These are phyloP conservation scores for Heliconius charithonia DNA, from an alignment of 2,888 invertebrate species.

Conservation along the genomic window DNA sequence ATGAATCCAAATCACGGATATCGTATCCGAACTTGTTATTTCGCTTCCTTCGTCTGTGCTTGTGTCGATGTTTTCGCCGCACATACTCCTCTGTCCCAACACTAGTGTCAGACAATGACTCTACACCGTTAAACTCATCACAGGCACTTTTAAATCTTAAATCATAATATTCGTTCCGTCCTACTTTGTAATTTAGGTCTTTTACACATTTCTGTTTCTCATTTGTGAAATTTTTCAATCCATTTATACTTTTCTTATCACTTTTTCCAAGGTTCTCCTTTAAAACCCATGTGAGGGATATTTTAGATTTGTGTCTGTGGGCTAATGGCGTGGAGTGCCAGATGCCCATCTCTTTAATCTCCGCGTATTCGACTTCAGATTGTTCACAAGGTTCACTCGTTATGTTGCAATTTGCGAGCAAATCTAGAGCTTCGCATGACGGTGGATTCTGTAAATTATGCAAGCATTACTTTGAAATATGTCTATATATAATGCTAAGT, in stretches of 20 bases:
- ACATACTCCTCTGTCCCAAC: slow-evolving; percentile 73
- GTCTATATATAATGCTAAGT: background rate
- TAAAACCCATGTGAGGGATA: slow-evolving; percentile 90
- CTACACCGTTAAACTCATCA: slow-evolving; percentile 71
- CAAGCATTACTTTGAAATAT: background rate
- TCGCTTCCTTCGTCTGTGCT: slow-evolving; percentile 73
- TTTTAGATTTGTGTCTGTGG: slow-evolving; percentile 83
- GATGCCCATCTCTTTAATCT: slow-evolving; percentile 78
- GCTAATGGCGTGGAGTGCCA: slow-evolving; percentile 79
- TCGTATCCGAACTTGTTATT: slow-evolving; percentile 88
- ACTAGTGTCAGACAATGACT: slow-evolving; percentile 66
- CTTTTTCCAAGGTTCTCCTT: slow-evolving; percentile 84
- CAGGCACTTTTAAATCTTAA: slow-evolving; percentile 72
- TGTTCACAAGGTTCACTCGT: slow-evolving; percentile 56
- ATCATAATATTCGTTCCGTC: slow-evolving; percentile 77
- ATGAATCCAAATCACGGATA: slow-evolving; percentile 90
- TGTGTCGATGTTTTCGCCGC: slow-evolving; percentile 76
- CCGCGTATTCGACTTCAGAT: slow-evolving; percentile 71
- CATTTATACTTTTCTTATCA: slow-evolving; percentile 56
- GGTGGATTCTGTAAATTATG: slow-evolving; percentile 47
- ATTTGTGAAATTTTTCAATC: slow-evolving; percentile 54
- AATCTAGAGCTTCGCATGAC: slow-evolving; percentile 71
- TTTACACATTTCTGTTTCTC: slow-evolving; percentile 60
- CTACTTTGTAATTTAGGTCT: slow-evolving; percentile 56
- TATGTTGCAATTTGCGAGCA: slow-evolving; percentile 72